Evolutionary conservation across 2,113 vertebrate genomes (phyloP).

Genomic region (Forbesichthys papilliferus): DNA sequence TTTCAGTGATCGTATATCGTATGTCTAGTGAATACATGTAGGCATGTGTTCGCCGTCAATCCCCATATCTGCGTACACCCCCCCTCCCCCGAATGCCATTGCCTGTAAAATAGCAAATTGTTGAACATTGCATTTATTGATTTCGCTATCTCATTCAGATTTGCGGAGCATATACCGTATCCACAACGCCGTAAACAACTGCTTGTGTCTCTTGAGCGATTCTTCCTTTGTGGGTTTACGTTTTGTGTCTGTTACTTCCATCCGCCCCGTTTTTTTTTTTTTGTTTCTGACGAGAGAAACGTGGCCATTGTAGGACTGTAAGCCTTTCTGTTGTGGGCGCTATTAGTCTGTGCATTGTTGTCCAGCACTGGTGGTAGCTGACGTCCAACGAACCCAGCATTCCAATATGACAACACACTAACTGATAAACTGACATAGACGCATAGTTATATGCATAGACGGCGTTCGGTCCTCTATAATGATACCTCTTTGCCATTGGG

Average conservation of each 20-base stretch:
- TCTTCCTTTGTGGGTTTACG: neutral
- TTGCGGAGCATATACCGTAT: too few species aligned
- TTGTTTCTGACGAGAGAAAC: slow-evolving; percentile 66
- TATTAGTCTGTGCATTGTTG: slow-evolving; percentile 38
- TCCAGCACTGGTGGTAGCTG: slow-evolving; percentile 51
- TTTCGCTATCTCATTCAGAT: too few species aligned
- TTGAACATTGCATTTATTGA: slow-evolving; percentile 20
- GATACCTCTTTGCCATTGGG: too few species aligned
- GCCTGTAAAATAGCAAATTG: slow-evolving; percentile 40
- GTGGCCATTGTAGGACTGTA: slow-evolving; percentile 61
- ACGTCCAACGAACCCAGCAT: slow-evolving; percentile 33
- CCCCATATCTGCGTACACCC: neutral
- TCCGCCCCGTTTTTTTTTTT: slow-evolving; percentile 60
- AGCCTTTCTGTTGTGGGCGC: slow-evolving; percentile 22
- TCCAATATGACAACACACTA: too few species aligned
- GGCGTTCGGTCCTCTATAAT: too few species aligned
- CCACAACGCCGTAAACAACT: too few species aligned
- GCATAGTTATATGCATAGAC: too few species aligned
- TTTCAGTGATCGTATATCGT: too few species aligned
- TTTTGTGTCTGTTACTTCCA: slow-evolving; percentile 42
- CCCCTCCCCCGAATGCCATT: neutral
- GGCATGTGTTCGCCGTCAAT: slow-evolving; percentile 22
- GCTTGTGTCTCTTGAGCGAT: neutral
- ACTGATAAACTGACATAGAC: too few species aligned
- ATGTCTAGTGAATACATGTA: neutral